Evolutionary conservation across 2,888 invertebrate genomes (phyloP).

Genomic region (Ennomos erosarius): DNA sequence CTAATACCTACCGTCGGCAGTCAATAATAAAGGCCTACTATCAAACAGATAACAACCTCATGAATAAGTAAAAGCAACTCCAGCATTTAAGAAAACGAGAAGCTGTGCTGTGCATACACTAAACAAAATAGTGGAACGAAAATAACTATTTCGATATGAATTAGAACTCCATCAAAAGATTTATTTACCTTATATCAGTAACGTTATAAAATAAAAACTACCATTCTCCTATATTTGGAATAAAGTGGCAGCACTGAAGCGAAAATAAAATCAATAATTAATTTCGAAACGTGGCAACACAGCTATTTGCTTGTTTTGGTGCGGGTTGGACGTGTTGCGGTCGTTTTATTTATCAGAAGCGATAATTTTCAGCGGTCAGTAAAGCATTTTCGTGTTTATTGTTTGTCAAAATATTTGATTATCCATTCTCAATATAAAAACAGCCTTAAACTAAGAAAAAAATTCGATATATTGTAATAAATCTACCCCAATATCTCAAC

Average conservation of each 20-base stretch:
- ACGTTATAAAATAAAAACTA: conserved; percentile 7
- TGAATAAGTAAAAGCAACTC: no score
- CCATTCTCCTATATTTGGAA: conserved; percentile 9
- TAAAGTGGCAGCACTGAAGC: conserved; percentile 16
- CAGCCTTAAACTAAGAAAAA: background rate
- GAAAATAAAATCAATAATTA: conserved; percentile 24
- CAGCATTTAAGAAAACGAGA: no score
- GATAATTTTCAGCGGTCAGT: conserved; percentile 18
- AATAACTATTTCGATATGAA: no score
- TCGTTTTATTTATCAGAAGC: conserved; percentile 23
- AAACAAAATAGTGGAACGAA: no score
- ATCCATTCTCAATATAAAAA: conserved; percentile 3
- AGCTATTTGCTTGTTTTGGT: conserved; percentile 37
- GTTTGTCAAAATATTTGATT: background rate
- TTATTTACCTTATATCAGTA: background rate
- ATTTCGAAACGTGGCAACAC: conserved; percentile 41
- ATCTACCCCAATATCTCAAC: conserved; percentile 41
- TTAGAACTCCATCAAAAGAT: no score
- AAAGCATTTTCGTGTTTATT: conserved; percentile 16
- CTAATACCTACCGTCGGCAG: no score
- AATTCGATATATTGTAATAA: conserved; percentile 23
- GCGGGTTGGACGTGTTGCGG: conserved; percentile 36
- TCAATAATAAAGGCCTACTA: no score
- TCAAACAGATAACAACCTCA: no score
- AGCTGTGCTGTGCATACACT: no score